Evolutionary conservation across 1,140 invertebrate genomes (phyloP).

Genomic region (Drosophila kikkawai): DNA sequence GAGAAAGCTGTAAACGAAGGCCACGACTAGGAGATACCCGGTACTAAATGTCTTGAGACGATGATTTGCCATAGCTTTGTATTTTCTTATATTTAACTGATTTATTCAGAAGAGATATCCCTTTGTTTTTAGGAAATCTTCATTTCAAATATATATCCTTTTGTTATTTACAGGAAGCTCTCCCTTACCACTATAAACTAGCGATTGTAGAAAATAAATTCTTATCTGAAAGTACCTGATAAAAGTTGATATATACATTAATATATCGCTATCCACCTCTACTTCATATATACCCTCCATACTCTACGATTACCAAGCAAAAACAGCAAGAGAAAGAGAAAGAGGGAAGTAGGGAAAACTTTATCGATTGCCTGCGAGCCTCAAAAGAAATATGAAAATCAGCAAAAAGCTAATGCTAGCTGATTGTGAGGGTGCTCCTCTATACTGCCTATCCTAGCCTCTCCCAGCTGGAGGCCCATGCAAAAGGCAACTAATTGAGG

Average conservation of each 20-base stretch:
- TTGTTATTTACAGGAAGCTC: no score
- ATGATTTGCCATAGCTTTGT: not conserved
- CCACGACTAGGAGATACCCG: not conserved
- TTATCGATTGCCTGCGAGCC: conserved; percentile 32
- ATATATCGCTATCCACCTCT: no score
- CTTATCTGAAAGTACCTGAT: no score
- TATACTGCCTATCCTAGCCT: not conserved
- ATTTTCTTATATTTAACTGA: not conserved
- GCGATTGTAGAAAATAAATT: no score
- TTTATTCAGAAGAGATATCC: not conserved
- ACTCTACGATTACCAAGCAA: not conserved
- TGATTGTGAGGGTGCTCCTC: conserved; percentile 16
- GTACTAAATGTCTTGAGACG: not conserved
- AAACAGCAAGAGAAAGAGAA: not conserved
- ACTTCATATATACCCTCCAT: not conserved
- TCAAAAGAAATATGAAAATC: conserved; percentile 49
- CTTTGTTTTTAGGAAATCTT: no score
- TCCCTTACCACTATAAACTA: no score
- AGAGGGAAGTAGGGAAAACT: not conserved
- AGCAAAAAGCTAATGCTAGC: conserved; percentile 34
- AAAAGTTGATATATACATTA: no score
- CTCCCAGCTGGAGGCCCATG: conserved; percentile 6
- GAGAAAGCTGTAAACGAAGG: conserved; percentile 2
- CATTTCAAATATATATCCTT: no score
- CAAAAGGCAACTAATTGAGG: conserved; percentile 46